Conservation (phyloP, 1,140 invertebrate species). For the Sogatella furcifera region DNA sequence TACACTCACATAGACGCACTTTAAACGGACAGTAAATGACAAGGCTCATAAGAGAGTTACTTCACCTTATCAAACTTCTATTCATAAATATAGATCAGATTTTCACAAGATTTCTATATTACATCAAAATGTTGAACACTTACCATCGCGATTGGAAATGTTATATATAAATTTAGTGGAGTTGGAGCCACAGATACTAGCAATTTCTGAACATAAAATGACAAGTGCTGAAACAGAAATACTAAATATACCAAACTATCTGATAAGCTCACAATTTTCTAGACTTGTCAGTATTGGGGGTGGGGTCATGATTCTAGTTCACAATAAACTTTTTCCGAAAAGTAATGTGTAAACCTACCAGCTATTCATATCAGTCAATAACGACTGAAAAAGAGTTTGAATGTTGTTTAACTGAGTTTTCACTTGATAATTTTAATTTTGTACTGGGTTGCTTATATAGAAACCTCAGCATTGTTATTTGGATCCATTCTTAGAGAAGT, state of each 20-base stretch:
- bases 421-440: background rate
- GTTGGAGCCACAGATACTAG: background rate
- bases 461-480: background rate
- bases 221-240: background rate
- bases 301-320: conserved; percentile 1
- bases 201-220: conserved; percentile 3
- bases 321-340: background rate
- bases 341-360: background rate
- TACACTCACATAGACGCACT: no score
- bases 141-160: background rate
- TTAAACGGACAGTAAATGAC: no score
- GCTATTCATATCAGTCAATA: conserved; percentile 2
- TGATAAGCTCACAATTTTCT: background rate
- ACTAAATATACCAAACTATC: background rate
- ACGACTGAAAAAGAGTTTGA: conserved; percentile 5
- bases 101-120: background rate
- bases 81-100: no score
- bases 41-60: no score
- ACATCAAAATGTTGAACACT: conserved; percentile 4
- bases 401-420: conserved; percentile 5
- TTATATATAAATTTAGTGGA: background rate
- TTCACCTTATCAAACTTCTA: no score
- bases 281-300: background rate
- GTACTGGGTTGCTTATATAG: conserved; percentile 1
- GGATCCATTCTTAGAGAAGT: background rate